phyloP scores from a whole-genome alignment of 2,113 vertebrate genomes.

The Eudorcas thomsonii region DNA sequence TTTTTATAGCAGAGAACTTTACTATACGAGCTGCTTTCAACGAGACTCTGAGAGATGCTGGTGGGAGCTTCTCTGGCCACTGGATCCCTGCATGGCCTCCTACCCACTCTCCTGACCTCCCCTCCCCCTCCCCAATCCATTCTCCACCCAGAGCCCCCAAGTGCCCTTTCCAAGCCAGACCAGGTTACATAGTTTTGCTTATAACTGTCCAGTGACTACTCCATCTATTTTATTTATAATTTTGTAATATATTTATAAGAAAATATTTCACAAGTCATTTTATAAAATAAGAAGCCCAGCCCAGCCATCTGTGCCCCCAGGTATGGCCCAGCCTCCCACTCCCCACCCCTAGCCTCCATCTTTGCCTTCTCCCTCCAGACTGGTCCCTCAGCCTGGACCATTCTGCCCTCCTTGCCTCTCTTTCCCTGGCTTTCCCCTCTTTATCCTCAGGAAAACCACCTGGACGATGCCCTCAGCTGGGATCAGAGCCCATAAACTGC shows the following conservation, averaged over 20 bases:
- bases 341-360: no score
- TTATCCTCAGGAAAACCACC: not conserved
- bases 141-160: not conserved
- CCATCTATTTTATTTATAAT: not conserved
- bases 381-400: not conserved
- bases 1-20: not conserved
- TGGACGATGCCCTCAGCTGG: accelerated
- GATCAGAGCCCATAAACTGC: not conserved
- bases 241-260: not conserved
- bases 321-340: accelerated
- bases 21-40: not conserved
- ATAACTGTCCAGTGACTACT: not conserved
- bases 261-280: not conserved
- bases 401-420: not conserved
- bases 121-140: accelerated
- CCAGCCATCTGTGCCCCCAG: not conserved
- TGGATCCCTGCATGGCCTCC: accelerated
- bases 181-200: not conserved
- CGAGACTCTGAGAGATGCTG: not conserved
- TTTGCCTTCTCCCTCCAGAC: not conserved
- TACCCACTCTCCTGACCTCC: not conserved
- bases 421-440: not conserved
- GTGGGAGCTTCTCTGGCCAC: not conserved
- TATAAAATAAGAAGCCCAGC: not conserved
- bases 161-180: not conserved